These are phyloP conservation scores for Mormyrus iriodes DNA, from an alignment of 2,113 vertebrate species.

Conservation along the genomic window DNA sequence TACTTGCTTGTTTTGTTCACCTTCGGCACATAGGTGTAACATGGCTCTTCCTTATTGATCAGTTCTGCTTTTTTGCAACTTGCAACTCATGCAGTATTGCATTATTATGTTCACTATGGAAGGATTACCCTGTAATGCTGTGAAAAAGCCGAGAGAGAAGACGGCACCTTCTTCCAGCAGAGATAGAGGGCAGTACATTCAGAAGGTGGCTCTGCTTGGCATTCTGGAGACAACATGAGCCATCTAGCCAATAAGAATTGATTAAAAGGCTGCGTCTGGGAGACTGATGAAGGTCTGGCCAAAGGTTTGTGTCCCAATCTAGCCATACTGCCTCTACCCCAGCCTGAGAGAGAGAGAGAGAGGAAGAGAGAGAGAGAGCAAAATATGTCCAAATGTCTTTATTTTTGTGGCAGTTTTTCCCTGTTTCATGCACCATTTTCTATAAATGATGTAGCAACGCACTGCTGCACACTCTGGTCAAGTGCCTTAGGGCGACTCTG, in stretches of 20 bases:
- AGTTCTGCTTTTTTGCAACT: neutral
- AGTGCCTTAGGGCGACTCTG: neutral
- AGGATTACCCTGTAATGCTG: neutral
- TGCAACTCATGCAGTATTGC: neutral
- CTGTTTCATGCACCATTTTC: neutral
- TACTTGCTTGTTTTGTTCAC: neutral
- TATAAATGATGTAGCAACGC: neutral
- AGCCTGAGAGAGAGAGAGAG: neutral
- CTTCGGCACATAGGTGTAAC: neutral
- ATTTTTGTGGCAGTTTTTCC: neutral
- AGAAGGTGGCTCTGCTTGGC: neutral
- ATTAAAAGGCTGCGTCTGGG: slow-evolving; percentile 12
- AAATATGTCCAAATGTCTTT: neutral
- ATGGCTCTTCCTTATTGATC: neutral
- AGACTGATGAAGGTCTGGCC: slow-evolving; percentile 54
- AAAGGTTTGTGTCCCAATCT: slow-evolving; percentile 20
- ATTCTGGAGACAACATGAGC: neutral
- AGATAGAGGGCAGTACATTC: neutral
- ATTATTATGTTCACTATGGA: neutral
- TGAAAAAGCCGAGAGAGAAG: neutral
- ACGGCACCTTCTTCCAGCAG: neutral
- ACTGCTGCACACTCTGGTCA: neutral
- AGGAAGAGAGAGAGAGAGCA: neutral
- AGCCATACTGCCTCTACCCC: slow-evolving; percentile 17
- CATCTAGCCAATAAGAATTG: neutral